phyloP scores from a whole-genome alignment of 2,113 vertebrate genomes.

The Embiotoca jacksoni region DNA sequence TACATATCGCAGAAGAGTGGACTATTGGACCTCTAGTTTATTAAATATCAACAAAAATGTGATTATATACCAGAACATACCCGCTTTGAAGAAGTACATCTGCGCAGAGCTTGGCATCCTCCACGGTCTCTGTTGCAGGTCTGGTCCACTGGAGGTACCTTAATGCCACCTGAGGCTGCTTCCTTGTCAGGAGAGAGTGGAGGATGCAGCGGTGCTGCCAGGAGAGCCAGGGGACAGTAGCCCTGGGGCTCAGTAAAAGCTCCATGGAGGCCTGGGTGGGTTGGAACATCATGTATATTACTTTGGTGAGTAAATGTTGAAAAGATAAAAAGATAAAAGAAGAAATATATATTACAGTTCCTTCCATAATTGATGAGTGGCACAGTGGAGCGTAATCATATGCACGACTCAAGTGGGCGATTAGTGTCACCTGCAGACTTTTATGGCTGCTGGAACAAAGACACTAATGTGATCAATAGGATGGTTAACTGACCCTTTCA shows the following conservation, averaged over 20 bases:
- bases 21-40: too few relatives aligned
- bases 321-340: not conserved
- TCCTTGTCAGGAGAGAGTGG: conserved; percentile 60
- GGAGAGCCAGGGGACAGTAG: conserved; percentile 46
- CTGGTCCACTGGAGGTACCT: conserved; percentile 65
- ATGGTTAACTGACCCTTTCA: conserved; percentile 24
- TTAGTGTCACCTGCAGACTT: conserved; percentile 48
- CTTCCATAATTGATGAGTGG: not conserved
- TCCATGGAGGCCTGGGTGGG: conserved; percentile 64
- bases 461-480: conserved; percentile 36
- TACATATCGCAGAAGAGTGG: too few relatives aligned
- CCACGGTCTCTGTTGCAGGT: conserved; percentile 48
- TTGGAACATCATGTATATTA: not conserved
- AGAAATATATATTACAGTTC: not conserved
- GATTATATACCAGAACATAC: conserved; percentile 22
- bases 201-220: conserved; percentile 71
- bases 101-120: conserved; percentile 62
- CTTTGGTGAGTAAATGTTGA: not conserved
- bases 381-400: conserved; percentile 17
- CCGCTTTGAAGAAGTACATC: conserved; percentile 73
- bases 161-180: conserved; percentile 51
- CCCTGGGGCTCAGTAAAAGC: conserved; percentile 61
- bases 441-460: conserved; percentile 27
- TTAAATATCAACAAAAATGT: too few relatives aligned
- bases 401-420: not conserved